Evolutionary conservation across 2,113 vertebrate genomes (phyloP), one percentile per base, ranked within the genome.

Genomic region (Mastomys coucha): DNA sequence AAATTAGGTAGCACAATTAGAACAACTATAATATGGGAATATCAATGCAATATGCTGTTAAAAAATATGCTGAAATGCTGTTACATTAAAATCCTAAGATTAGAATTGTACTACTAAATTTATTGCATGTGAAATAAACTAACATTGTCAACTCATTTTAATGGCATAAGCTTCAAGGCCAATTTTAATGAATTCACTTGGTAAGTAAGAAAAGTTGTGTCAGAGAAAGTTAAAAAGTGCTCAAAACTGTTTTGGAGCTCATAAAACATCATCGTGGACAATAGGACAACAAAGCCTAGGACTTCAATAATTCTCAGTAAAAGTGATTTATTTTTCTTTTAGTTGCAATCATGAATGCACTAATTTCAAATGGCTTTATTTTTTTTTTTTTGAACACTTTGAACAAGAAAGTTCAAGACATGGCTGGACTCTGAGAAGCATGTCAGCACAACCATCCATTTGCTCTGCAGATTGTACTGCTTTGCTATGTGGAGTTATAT

Each of bases 291-390:
- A 89, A 82, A 95, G 92, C 20, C 72, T 73, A 91, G 60, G 78
- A 42, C 73, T 94, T 96, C 58, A 67, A 36, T n/a, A 91, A 28
- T 39, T 96, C 36, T 39, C 5, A 72, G 22, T 26, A 45, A 89
- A 93, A 72, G 94, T 91, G 89, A 97, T 93, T 97, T 88, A 53
- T 88, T 95, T 97, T 89, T 53, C 53, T 56, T 95, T 97, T n/a
- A 89, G 20, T 96, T 97, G 96, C 82, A 98, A 94, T 88, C 63
- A 95, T 36, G 19, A 10, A 20, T 92, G 88, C n/a, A 95, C n/a
- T 96, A 95, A 97, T 97, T 97, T 96, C 10, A 92, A 89, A 65
- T 76, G 96, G 49, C 20, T 96, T 97, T 90, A 97, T 86, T 94
- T 94, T 96, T 91, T 94, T 94, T 96, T 91, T 90, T 95, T 96